Conservation (phyloP, 37 sponge, comb jelly and placozoan species). For the Axinella damicornis region DNA sequence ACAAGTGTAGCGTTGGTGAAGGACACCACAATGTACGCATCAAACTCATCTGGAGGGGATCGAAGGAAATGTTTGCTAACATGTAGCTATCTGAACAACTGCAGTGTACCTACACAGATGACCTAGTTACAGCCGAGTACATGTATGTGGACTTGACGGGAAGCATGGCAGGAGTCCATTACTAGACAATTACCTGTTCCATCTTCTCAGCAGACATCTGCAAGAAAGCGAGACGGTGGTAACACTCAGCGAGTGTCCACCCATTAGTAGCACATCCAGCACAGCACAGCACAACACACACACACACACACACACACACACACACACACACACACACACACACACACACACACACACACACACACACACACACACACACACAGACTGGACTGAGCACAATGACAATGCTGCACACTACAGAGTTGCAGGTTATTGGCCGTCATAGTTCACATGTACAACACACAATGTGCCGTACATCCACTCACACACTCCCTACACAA, state of each 20-base stretch:
- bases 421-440: too few species aligned
- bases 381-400: slow-evolving; percentile 7
- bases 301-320: slow-evolving; percentile 48
- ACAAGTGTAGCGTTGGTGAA: slow-evolving; percentile 99
- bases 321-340: slow-evolving; percentile 34
- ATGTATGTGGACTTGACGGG: too few species aligned
- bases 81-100: too few species aligned
- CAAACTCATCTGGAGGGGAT: slow-evolving; percentile 92
- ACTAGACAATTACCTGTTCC: background rate
- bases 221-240: background rate
- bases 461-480: background rate
- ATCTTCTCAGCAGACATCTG: background rate
- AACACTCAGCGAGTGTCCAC: slow-evolving; percentile 6
- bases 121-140: too few species aligned
- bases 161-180: too few species aligned
- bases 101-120: too few species aligned
- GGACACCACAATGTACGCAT: slow-evolving; percentile 97
- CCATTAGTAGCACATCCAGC: background rate
- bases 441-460: background rate
- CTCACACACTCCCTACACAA: too few species aligned
- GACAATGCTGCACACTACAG: background rate
- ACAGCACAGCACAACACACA: slow-evolving; percentile 19
- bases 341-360: slow-evolving; percentile 43
- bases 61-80: too few species aligned
- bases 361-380: slow-evolving; percentile 58